Conservation (phyloP, 2,113 vertebrate genomes). For the Pipa parva region DNA sequence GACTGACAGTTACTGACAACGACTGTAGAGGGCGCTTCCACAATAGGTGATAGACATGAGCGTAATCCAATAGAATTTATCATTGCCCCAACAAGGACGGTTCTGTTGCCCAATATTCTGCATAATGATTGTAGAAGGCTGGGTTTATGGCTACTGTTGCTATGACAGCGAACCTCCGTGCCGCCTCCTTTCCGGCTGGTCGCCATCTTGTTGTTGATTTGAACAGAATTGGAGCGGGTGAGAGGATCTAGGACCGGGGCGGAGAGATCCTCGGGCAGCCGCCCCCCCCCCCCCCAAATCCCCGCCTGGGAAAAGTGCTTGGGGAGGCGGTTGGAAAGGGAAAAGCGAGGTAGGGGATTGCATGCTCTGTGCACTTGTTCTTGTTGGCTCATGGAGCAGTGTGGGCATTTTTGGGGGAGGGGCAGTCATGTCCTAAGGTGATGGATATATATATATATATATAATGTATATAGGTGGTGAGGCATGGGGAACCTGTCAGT, state of each 20-base stretch:
- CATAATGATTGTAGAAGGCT: neutral
- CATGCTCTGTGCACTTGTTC: no score
- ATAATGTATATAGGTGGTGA: no score
- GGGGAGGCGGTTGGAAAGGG: neutral
- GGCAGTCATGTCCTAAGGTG: no score
- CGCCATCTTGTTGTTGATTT: conserved; percentile 66
- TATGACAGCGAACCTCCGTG: conserved; percentile 48
- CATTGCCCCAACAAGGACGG: accelerated
- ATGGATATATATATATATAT: no score
- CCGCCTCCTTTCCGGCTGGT: conserved; percentile 38
- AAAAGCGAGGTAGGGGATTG: neutral
- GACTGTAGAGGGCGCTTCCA: neutral
- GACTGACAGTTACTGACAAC: conserved; percentile 17
- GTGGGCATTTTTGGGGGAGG: no score
- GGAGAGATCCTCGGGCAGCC: conserved; percentile 6
- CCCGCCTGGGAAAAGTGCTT: conserved; percentile 1
- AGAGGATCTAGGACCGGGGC: neutral
- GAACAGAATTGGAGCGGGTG: conserved; percentile 1
- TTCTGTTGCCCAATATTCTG: neutral
- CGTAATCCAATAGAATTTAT: accelerated
- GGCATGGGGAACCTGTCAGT: no score
- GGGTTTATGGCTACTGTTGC: conserved; percentile 46
- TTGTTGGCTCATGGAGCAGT: no score
- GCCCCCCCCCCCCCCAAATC: conserved; percentile 25
- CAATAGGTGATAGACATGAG: accelerated